Percentiles rank a stretch among this genome's conserved stretches.
Evolutionary conservation across 2,113 vertebrate species (phyloP).

Genomic region (Vidua macroura): DNA sequence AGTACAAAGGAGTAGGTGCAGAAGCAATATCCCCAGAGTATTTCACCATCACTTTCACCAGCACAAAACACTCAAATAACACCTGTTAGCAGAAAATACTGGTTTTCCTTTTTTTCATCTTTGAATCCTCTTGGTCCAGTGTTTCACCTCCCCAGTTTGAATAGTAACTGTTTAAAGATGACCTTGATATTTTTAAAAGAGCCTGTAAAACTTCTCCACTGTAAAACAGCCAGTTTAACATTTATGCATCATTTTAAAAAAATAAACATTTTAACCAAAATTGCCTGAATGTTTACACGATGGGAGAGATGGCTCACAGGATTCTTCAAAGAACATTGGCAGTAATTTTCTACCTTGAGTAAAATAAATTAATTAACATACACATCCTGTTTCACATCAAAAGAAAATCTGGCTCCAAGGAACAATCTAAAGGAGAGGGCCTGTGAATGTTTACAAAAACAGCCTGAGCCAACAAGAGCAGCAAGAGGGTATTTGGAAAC

Average conservation of each 20-base stretch:
- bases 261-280: slow-evolving; percentile 58
- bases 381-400: slow-evolving; percentile 59
- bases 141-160: slow-evolving; percentile 7
- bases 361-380: slow-evolving; percentile 59
- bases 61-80: not conserved
- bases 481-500: not conserved
- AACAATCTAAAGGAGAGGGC: slow-evolving; percentile 14
- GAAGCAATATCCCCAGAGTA: not conserved
- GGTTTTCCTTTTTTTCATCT: not conserved
- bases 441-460: slow-evolving; percentile 45
- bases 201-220: slow-evolving; percentile 10
- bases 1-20: not conserved
- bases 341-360: slow-evolving; percentile 20
- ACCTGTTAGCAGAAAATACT: slow-evolving; percentile 8
- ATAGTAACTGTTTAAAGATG: slow-evolving; percentile 28
- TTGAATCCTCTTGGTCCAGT: not conserved
- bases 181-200: slow-evolving; percentile 37
- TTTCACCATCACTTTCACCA: not conserved
- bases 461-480: not conserved
- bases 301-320: slow-evolving; percentile 3
- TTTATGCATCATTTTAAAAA: slow-evolving; percentile 28
- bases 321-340: slow-evolving; percentile 44
- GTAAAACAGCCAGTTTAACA: slow-evolving; percentile 39
- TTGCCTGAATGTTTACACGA: slow-evolving; percentile 40
- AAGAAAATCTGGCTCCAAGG: slow-evolving; percentile 44